Evolutionary conservation across 2,113 vertebrate genomes (phyloP), one percentile per base, ranked within the genome.

Genomic region (Paracanthobrama guichenoti): DNA sequence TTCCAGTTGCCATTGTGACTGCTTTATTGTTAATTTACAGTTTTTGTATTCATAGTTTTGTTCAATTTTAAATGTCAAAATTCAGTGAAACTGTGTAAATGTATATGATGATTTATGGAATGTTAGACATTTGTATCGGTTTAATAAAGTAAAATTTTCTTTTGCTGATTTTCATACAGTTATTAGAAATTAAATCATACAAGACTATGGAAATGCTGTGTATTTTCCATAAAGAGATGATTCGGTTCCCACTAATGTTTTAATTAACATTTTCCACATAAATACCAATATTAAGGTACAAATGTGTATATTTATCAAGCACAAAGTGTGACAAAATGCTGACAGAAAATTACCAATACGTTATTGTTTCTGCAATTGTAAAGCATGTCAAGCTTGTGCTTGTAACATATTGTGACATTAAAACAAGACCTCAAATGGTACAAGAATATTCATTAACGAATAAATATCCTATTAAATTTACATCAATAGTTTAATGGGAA

Each of bases 131-230:
- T 44, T 85, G 10, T 85, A 44, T 86, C 64, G 87, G 81, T 83
- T 90, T 8, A 92, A 91, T 93, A 85, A 88, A 88, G 14, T 46
- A 53, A 67, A 35, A 6, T 10, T 79, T 64, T 79, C 22, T 7
- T 3, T 62, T 18, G 4, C 16, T 20, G 26, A 75, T 48, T 26
- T 26, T 50, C 7, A 16, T 78, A 39, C 53, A 77, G 7, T 59
- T 39, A 77, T 78, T 59, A 39, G 10, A n/a, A 59, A 24, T 77
- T 59, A 22, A 59, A 59, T n/a, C 11, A 14, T 35, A 57, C 20
- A 4, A 59, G 7, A 20, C 59, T 28, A 50, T 48, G n/a, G 3
- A 50, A 26, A 31, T 74, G n/a, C 6, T 71, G 35, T 39, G 31
- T 69, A 39, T 69, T 71, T 42, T 22, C 31, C 35, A 71, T 6